phyloP scores from a whole-genome alignment of 2,113 vertebrate species.

The Galbula dea region DNA sequence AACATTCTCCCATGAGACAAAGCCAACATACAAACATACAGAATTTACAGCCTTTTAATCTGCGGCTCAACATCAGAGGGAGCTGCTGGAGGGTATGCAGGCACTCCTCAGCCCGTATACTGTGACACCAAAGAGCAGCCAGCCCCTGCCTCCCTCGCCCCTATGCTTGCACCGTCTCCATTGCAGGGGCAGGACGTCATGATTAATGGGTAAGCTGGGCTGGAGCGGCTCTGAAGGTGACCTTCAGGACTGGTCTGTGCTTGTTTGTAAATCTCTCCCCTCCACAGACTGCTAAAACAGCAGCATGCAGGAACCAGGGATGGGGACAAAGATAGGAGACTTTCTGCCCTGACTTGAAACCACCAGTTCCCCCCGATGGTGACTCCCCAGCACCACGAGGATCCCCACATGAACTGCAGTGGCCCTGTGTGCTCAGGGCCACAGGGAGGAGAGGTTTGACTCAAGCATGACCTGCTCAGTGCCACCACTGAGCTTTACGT shows the following conservation, averaged over 20 bases:
- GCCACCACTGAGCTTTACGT: not conserved
- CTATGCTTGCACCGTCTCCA: not conserved
- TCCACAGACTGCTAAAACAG: not conserved
- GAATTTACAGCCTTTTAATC: not conserved
- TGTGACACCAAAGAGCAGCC: not conserved
- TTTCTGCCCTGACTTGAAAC: not conserved
- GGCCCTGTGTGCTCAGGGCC: not conserved
- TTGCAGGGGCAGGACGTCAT: not conserved
- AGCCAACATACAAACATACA: not conserved
- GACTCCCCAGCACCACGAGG: not conserved
- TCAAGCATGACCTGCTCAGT: not conserved
- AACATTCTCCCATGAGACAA: not conserved
- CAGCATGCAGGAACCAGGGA: not conserved
- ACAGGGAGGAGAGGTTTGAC: rapidly evolving
- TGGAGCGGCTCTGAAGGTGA: conserved; percentile 3
- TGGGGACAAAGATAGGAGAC: not conserved
- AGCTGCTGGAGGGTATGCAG: not conserved
- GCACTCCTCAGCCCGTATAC: not conserved
- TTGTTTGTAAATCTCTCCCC: not conserved
- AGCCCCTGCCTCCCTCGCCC: not conserved
- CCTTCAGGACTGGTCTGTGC: not conserved
- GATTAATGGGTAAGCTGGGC: not conserved
- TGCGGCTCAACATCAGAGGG: not conserved
- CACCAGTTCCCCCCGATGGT: not conserved
- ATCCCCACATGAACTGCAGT: not conserved